Conservation (phyloP, 2,797 vertebrate genomes). For the Simalia tracyae region DNA sequence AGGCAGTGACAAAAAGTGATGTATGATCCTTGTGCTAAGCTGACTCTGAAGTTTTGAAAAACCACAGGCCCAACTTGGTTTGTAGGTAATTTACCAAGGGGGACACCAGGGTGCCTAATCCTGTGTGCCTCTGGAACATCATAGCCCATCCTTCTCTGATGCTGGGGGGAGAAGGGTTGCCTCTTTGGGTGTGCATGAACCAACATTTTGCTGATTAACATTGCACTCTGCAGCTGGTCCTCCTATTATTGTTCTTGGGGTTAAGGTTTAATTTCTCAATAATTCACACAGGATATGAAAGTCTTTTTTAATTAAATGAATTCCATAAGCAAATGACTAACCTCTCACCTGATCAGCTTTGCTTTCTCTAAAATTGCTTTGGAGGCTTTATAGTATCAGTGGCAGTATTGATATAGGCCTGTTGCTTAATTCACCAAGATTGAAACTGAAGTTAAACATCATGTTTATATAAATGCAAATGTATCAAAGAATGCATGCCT, state of each 20-base stretch:
- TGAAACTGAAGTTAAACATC: not conserved
- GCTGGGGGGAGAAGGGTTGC: not conserved
- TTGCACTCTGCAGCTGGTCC: not conserved
- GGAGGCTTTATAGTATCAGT: not conserved
- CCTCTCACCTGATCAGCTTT: not conserved
- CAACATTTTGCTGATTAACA: not conserved
- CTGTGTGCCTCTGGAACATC: not conserved
- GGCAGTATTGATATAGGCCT: not conserved
- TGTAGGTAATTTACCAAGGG: not conserved
- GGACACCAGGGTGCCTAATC: not conserved
- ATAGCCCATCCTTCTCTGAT: not conserved
- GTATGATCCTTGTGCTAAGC: not conserved
- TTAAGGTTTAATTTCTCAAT: conserved; percentile 12
- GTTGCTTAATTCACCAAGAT: not conserved
- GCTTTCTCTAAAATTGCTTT: not conserved
- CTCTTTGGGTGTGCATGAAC: not conserved
- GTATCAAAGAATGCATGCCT: not conserved
- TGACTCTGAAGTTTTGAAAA: not conserved
- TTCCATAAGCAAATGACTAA: conserved; percentile 17
- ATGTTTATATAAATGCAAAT: not conserved
- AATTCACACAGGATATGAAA: conserved; percentile 17
- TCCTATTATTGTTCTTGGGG: conserved; percentile 5
- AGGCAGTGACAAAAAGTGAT: not conserved
- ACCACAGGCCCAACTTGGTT: not conserved
- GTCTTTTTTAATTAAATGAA: conserved; percentile 17